These are phyloP conservation scores for Adineta ricciae DNA, from an alignment of 2,888 invertebrate genomes.

Conservation along the genomic window DNA sequence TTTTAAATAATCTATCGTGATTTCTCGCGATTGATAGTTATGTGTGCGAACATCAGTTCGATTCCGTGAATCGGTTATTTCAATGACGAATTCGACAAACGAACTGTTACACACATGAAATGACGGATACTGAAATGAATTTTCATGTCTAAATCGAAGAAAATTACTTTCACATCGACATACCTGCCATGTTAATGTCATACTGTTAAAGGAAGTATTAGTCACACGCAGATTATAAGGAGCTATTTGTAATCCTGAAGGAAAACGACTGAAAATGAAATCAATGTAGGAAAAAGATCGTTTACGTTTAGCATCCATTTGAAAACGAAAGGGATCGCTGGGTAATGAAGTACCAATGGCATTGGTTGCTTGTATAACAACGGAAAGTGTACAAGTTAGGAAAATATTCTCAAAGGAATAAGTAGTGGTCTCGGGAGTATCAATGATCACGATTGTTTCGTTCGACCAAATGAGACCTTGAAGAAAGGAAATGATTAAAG, in stretches of 20 bases:
- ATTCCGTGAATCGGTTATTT: neutral
- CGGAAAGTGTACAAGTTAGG: neutral
- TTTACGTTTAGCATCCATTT: neutral
- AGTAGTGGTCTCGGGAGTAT: neutral
- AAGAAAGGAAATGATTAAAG: neutral
- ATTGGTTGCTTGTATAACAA: neutral
- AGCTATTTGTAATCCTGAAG: neutral
- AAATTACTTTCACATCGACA: too few species aligned
- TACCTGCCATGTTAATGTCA: neutral
- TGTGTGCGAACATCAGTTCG: neutral
- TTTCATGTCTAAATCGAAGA: too few species aligned
- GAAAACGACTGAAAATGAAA: neutral
- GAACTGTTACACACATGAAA: neutral
- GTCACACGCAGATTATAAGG: neutral
- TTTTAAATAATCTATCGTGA: neutral
- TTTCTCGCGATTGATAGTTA: neutral
- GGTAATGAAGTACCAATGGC: neutral
- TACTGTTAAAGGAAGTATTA: neutral
- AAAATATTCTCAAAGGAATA: neutral
- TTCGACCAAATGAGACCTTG: neutral
- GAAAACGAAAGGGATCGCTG: neutral
- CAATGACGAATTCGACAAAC: neutral
- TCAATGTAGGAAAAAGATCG: neutral
- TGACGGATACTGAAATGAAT: constrained; percentile 3
- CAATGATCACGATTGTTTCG: neutral